A percentile compares a stretch with the other conserved stretches of the same genome.
Evolutionary conservation across 2,113 vertebrate species (phyloP).

Genomic region (Pyxicephalus adspersus): DNA sequence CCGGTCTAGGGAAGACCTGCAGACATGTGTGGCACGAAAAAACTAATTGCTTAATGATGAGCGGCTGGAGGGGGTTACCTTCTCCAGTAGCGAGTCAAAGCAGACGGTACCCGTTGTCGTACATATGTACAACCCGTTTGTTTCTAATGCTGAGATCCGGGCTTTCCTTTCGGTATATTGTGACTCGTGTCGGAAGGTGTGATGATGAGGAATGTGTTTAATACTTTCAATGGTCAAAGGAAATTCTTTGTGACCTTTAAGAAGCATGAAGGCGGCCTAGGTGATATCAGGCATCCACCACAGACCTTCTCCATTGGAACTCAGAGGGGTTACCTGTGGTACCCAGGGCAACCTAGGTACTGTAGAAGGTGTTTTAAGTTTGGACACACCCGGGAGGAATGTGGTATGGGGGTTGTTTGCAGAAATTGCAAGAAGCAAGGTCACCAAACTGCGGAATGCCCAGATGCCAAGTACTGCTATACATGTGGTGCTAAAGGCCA

Average conservation of each 20-base stretch:
- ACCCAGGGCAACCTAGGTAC: background rate
- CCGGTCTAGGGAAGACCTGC: too few relatives aligned
- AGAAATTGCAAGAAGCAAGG: background rate
- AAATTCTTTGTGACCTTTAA: background rate
- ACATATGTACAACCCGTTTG: background rate
- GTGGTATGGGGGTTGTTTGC: background rate
- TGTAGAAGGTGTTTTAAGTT: background rate
- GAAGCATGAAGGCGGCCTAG: background rate
- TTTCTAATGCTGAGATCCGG: background rate
- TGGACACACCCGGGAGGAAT: background rate
- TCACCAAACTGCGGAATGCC: background rate
- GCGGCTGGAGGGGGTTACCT: too few relatives aligned
- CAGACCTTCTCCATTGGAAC: background rate
- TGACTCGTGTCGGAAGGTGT: background rate
- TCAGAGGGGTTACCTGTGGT: background rate
- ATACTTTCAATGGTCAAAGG: background rate
- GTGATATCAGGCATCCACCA: background rate
- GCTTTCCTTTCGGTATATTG: background rate
- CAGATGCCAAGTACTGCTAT: too few relatives aligned
- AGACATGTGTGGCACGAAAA: too few relatives aligned
- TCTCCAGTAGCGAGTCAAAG: too few relatives aligned
- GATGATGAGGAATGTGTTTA: background rate
- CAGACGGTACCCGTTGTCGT: too few relatives aligned
- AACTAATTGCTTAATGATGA: too few relatives aligned
- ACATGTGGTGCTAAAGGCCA: too few relatives aligned